Conservation (phyloP, 35 echinoderm and acorn worm genomes). For the Heliocidaris tuberculata region DNA sequence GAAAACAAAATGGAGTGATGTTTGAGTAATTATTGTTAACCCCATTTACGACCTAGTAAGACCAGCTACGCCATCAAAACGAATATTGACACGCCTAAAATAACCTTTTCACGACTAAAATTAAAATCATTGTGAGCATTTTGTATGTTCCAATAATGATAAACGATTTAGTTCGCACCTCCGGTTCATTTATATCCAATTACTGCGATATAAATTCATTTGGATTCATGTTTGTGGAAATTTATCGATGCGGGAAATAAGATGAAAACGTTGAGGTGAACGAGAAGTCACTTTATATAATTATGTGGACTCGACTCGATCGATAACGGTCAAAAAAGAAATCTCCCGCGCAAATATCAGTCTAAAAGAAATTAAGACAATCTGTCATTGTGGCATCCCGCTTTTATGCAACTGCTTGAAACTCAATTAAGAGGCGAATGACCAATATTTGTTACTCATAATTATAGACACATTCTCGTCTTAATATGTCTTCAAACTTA, state of each 20-base stretch:
- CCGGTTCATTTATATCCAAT: background rate
- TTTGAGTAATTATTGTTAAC: too few species aligned
- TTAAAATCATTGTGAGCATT: background rate
- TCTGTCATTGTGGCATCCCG: background rate
- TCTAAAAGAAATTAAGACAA: background rate
- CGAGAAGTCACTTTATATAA: background rate
- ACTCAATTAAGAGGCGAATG: background rate
- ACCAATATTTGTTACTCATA: background rate
- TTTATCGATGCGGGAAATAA: background rate
- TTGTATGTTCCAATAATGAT: background rate
- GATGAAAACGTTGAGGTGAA: background rate
- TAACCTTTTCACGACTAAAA: too few species aligned
- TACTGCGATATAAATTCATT: background rate
- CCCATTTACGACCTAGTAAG: too few species aligned
- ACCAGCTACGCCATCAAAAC: too few species aligned
- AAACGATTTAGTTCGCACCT: background rate
- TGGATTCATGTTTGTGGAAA: background rate
- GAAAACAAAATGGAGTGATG: too few species aligned
- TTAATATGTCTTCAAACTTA: too few species aligned
- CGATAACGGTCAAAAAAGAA: background rate
- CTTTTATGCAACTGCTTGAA: background rate
- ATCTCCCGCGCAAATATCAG: background rate
- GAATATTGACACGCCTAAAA: too few species aligned
- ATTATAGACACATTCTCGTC: too few species aligned
- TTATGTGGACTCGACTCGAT: background rate